Conservation (phyloP, 1,140 invertebrate species). For the Camponotus vicinus region DNA sequence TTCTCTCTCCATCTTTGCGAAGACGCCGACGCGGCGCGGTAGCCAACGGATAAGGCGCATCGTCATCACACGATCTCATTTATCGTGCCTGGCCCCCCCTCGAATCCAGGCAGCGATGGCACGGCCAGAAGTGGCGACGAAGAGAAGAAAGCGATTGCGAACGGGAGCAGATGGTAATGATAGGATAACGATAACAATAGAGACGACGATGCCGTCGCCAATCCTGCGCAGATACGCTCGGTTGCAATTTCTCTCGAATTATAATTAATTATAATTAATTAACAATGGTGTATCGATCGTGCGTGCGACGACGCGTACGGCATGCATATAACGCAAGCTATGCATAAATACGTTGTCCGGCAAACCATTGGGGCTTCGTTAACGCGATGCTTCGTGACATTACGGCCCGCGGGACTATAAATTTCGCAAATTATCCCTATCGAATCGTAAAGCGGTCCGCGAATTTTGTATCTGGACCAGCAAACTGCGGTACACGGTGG, state of each 20-base stretch:
- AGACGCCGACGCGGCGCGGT: background rate
- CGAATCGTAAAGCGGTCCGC: constrained; percentile 69
- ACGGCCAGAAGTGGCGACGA: background rate
- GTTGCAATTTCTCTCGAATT: constrained; percentile 1
- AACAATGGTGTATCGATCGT: constrained; percentile 55
- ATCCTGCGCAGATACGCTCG: background rate
- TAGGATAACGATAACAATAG: constrained; percentile 8
- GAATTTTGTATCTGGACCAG: constrained; percentile 2
- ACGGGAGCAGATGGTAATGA: constrained; percentile 57
- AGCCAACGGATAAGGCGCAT: constrained; percentile 55
- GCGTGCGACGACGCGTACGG: background rate
- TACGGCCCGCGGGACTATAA: constrained; percentile 67
- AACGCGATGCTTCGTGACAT: constrained; percentile 60
- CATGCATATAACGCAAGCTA: background rate
- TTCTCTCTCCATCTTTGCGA: constrained; percentile 9
- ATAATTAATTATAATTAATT: constrained; percentile 70
- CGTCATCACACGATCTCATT: constrained; percentile 75
- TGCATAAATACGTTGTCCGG: constrained; percentile 34
- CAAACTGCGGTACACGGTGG: background rate
- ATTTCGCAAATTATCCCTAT: constrained; percentile 75
- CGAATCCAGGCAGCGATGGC: constrained; percentile 20
- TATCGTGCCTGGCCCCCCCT: constrained; percentile 58
- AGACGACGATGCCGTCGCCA: background rate
- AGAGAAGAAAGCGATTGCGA: constrained; percentile 41
- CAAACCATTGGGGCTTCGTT: constrained; percentile 68